Base-by-base conservation (phyloP, 2,113 vertebrate species). In the Grantiella picta region DNA sequence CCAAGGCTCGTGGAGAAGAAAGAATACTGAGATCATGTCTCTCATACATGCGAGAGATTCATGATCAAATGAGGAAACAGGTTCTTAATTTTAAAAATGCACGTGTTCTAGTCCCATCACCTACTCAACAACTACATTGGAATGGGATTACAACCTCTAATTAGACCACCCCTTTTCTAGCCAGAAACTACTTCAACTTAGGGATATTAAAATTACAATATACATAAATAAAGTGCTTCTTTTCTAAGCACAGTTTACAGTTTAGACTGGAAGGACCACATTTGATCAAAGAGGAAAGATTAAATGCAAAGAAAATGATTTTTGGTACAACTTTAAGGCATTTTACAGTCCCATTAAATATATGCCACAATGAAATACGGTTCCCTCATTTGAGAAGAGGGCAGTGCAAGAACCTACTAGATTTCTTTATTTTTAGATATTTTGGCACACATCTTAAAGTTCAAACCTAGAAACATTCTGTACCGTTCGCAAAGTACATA, bases 21-120 rank as follows among this genome's bases (percentile, higher is more conserved):
- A 54, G 7, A 79, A 82, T 15, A 76, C 36, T 7, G 38, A 89
- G 11, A 79, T 40, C 15, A 27, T 4, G 4, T 13, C 45, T 84
- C 47, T 36, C 35, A 28, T 3, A 17, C 20, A n/a, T 1, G 0
- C 0, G 1, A 65, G 9, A 85, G 16, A 75, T 40, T 79, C 10
- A 29, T 38, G 54, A 90, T 36, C 22, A 86, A 56, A 31, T 1
- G 3, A 91, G 27, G 20, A 65, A 94, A 83, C 0, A 56, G 1
- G 18, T 10, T 63, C 18, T 24, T 25, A 11, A 25, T 79, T 91
- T 89, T 36, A 33, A 49, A 90, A n/a, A 45, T 0, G 4, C 28
- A 23, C 0, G 0, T n/a, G 29, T 57, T 86, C n/a, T 52, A 84
- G 16, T 24, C 29, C 33, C 52, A 70, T 12, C n/a, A 47, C 11